A percentile compares a stretch with the other conserved stretches of the same genome.
Evolutionary conservation across 1,140 invertebrate species (phyloP).

Genomic region (Neodiprion virginianus): DNA sequence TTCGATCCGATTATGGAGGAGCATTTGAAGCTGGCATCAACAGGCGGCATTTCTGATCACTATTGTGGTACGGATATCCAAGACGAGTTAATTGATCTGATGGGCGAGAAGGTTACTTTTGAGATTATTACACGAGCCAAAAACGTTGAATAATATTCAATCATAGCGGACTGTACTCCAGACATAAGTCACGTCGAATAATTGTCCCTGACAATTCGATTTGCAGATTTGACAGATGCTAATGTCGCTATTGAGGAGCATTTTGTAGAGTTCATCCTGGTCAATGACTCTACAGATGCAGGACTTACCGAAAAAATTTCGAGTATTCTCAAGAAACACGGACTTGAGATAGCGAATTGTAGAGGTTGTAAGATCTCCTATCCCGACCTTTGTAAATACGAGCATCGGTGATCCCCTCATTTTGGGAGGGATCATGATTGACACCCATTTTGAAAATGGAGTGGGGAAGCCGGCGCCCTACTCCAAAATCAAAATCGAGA

Average conservation of each 20-base stretch:
- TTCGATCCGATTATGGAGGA: too few relatives aligned
- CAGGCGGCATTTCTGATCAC: neutral
- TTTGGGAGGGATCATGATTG: too few relatives aligned
- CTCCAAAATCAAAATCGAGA: too few relatives aligned
- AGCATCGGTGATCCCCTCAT: too few relatives aligned
- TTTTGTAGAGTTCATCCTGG: constrained; percentile 11
- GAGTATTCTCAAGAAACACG: neutral
- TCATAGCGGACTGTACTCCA: constrained; percentile 42
- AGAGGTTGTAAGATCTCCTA: constrained; percentile 21
- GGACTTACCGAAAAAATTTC: neutral
- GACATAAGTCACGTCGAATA: constrained; percentile 39
- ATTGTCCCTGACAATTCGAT: constrained; percentile 21
- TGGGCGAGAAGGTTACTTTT: constrained; percentile 26
- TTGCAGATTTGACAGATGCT: too few relatives aligned
- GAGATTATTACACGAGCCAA: constrained; percentile 31
- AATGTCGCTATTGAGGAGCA: too few relatives aligned
- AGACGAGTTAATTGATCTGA: constrained; percentile 38
- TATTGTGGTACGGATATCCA: constrained; percentile 27
- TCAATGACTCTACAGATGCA: constrained; percentile 18
- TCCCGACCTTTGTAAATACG: too few relatives aligned
- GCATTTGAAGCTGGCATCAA: neutral
- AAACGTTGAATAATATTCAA: constrained; percentile 38
- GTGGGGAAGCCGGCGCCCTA: too few relatives aligned
- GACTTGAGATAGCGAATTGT: neutral
- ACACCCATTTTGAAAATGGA: too few relatives aligned